Base-by-base conservation (phyloP, 2,113 vertebrate species). In the Lepidothrix coronata region DNA sequence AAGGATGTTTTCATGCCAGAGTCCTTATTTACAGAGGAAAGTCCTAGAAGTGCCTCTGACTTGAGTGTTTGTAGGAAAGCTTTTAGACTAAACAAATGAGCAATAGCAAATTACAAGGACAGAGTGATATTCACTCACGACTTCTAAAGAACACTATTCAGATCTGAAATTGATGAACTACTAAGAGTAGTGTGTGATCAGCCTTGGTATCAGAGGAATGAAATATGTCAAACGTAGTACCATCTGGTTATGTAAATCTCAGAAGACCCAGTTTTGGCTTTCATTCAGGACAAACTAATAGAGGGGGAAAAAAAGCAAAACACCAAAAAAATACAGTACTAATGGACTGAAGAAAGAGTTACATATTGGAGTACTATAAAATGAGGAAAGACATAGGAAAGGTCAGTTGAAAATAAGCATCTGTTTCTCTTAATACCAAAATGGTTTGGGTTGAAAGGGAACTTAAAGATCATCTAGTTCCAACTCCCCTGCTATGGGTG, bases 91-190 rank as follows among this genome's bases (percentile, higher is more conserved):
- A 63, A 74, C 44, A 88, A 90, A 90, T 25, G 23, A 90, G 17
- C 37, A 91, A 54, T 37, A 91, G 62, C 10, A 76, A 83, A 70
- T 74, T 80, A 33, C 72, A 91, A 88, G 54, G 46, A 66, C 28
- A 71, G 33, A 43, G 6, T 0, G 0, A n/a, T 80, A 83, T 70
- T 93, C n/a, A 5, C 41, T 22, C 9, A 43, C 35, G 30, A 90
- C 83, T 94, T 94, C 59, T 74, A 55, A 88, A 70, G 75, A 83
- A 55, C 31, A 22, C 2, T 4, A 22, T 61, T 90, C 66, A 70
- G 62, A 84, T 86, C 75, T 77, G 67, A 77, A 94, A 92, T 12
- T 86, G 51, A 91, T 94, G 68, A 92, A 43, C 79, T 86, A 35
- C 43, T 35, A 52, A 76, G 44, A 70, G 63, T 35, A 91, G 14